Percentiles rank a stretch among this genome's conserved stretches.
phyloP scores from a whole-genome alignment of 2,797 vertebrate genomes.

The Macrochelys suwanniensis region DNA sequence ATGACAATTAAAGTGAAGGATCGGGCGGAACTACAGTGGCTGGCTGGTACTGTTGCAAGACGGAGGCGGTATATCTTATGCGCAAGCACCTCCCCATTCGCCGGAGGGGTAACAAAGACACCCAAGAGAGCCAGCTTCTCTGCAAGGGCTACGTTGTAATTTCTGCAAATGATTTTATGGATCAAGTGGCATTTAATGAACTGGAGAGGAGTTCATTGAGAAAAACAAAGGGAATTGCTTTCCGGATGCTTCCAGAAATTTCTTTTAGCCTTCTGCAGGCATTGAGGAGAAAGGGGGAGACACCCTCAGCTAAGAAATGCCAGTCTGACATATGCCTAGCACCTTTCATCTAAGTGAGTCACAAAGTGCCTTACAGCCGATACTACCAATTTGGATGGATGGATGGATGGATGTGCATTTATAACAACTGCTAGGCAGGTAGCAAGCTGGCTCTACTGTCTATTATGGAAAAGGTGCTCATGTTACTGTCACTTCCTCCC shows the following conservation, averaged over 20 bases:
- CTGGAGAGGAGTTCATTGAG: not conserved
- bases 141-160: not conserved
- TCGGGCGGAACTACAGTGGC: accelerated
- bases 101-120: accelerated
- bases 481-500: not conserved
- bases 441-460: not conserved
- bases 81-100: not conserved
- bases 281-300: not conserved
- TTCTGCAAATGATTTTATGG: not conserved
- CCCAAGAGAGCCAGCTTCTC: not conserved
- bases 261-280: not conserved
- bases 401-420: not conserved
- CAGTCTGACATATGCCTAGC: not conserved
- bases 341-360: not conserved
- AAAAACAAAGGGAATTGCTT: not conserved
- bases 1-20: not conserved
- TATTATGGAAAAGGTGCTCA: not conserved
- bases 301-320: not conserved
- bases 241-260: not conserved
- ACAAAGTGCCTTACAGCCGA: not conserved
- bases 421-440: not conserved
- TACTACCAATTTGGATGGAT: not conserved
- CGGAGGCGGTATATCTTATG: not conserved
- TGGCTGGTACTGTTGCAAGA: not conserved
- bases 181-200: not conserved